These are phyloP conservation scores for Archaeoteleia sp. DNA, from an alignment of 2,888 invertebrate genomes.

Conservation along the genomic window DNA sequence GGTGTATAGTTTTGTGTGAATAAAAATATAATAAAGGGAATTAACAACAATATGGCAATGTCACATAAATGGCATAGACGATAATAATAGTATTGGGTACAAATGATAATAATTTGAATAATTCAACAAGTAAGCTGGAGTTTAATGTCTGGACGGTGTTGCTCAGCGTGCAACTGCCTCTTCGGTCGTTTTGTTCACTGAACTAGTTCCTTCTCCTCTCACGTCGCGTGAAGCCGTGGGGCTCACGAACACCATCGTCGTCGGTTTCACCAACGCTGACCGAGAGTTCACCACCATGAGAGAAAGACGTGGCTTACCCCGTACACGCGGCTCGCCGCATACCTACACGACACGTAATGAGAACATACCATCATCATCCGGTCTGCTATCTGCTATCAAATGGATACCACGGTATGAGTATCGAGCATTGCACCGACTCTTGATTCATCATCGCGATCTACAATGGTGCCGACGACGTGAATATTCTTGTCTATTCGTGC, in stretches of 20 bases:
- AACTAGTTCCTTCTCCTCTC: conserved; percentile 72
- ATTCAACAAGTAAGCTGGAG: conserved; percentile 35
- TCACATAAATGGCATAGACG: too few relatives aligned
- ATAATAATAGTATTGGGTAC: conserved; percentile 15
- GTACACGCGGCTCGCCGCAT: conserved; percentile 63
- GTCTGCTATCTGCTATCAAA: conserved; percentile 70
- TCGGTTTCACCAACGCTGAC: conserved; percentile 32
- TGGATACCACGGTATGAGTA: conserved; percentile 63
- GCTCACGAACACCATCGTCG: conserved; percentile 51
- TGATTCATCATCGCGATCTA: conserved; percentile 42
- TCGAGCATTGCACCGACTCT: conserved; percentile 52
- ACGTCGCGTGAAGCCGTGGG: conserved; percentile 55
- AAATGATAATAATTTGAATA: conserved; percentile 46
- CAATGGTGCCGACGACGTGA: conserved; percentile 35
- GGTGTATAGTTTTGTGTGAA: too few relatives aligned
- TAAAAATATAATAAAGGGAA: too few relatives aligned
- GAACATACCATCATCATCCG: conserved; percentile 72
- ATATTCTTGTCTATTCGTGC: conserved; percentile 30
- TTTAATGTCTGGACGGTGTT: conserved; percentile 56
- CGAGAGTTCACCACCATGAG: conserved; percentile 59
- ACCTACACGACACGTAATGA: conserved; percentile 75
- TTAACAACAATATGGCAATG: too few relatives aligned
- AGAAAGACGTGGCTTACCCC: conserved; percentile 44
- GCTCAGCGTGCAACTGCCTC: conserved; percentile 66
- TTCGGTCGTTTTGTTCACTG: conserved; percentile 74